phyloP scores from a whole-genome alignment of 2,113 vertebrate genomes.

The Dicaeum eximium region DNA sequence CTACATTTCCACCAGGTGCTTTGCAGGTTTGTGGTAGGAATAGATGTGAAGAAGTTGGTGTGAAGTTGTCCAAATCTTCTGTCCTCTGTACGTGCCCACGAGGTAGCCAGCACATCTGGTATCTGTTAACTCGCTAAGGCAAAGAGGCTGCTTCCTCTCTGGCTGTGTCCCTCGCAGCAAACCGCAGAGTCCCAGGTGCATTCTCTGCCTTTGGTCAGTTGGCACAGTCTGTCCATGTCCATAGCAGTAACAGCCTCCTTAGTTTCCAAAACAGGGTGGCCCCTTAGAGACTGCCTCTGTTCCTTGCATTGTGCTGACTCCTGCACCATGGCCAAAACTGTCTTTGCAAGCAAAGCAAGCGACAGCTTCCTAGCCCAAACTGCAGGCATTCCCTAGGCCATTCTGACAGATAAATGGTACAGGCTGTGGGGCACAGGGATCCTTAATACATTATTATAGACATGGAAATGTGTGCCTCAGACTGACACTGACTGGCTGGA shows the following conservation, averaged over 20 bases:
- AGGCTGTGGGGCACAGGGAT: background rate
- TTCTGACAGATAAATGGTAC: background rate
- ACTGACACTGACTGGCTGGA: background rate
- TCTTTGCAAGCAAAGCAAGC: background rate
- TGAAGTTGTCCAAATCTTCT: background rate
- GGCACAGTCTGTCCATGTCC: background rate
- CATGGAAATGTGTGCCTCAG: background rate
- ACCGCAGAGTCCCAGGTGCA: background rate
- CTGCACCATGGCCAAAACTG: background rate
- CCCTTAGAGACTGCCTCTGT: background rate
- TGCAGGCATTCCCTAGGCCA: background rate
- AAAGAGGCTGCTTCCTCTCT: background rate
- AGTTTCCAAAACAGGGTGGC: background rate
- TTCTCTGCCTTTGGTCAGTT: background rate
- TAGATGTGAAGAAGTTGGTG: background rate
- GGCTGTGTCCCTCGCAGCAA: background rate
- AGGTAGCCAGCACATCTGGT: constrained; percentile 3
- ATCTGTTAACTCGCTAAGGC: background rate
- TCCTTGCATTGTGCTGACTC: background rate
- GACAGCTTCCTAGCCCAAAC: background rate
- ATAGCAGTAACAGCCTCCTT: background rate
- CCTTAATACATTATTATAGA: background rate
- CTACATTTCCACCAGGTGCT: background rate
- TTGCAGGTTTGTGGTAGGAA: background rate
- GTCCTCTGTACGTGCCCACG: accelerated